These are phyloP conservation scores for Cerastis rubricosa DNA, from an alignment of 2,888 invertebrate genomes.

Conservation along the genomic window DNA sequence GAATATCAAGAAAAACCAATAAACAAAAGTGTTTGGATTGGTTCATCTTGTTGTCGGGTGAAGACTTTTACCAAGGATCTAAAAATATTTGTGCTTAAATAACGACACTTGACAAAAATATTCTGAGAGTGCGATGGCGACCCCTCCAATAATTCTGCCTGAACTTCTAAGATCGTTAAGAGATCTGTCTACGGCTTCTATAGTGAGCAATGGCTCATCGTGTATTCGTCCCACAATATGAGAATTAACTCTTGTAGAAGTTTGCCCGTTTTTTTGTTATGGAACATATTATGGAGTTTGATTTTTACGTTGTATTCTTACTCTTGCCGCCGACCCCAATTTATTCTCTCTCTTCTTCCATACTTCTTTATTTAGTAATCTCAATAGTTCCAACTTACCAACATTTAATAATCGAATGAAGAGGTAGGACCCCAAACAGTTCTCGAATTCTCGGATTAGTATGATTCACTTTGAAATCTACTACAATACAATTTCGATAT, in stretches of 20 bases:
- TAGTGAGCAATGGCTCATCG: too few species aligned
- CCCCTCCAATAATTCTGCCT: too few species aligned
- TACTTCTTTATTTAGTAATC: too few species aligned
- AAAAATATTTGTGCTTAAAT: conserved; percentile 45
- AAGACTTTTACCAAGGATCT: conserved; percentile 38
- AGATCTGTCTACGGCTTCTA: too few species aligned
- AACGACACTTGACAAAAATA: conserved; percentile 8
- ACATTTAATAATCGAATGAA: not conserved
- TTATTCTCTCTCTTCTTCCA: not conserved
- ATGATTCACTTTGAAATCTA: not conserved
- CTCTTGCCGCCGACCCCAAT: not conserved
- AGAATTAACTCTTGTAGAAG: too few species aligned
- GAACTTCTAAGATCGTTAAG: too few species aligned
- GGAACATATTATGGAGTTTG: too few species aligned
- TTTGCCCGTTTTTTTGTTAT: too few species aligned
- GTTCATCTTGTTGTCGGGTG: conserved; percentile 46
- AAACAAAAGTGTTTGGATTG: conserved; percentile 60
- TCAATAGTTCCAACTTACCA: not conserved
- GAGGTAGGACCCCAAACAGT: too few species aligned
- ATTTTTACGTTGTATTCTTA: not conserved
- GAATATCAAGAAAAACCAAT: conserved; percentile 59
- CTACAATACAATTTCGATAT: not conserved
- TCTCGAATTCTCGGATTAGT: not conserved
- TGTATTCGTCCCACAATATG: too few species aligned
- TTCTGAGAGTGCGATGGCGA: not conserved